A percentile compares a stretch with the other conserved stretches of the same genome.
phyloP scores from a whole-genome alignment of 2,888 invertebrate species.

The Caenorhabditis imperialis region DNA sequence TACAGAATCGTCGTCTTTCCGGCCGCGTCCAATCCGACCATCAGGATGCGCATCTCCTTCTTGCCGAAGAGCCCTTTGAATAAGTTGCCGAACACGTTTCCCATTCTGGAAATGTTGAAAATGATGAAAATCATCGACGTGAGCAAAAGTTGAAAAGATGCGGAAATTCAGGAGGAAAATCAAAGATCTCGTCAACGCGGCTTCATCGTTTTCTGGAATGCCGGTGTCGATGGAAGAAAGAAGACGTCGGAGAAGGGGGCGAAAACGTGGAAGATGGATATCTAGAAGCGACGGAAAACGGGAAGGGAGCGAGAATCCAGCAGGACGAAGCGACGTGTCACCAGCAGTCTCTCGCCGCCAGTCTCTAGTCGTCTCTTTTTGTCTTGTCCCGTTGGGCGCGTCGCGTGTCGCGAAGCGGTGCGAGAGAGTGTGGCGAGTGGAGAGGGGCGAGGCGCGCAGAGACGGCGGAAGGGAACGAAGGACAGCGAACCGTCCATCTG shows the following conservation, averaged over 20 bases:
- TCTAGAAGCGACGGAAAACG: conserved; percentile 24
- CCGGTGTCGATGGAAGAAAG: too few relatives aligned
- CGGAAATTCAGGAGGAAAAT: conserved; percentile 6
- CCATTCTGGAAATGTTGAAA: conserved; percentile 56
- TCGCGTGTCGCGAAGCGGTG: conserved; percentile 49
- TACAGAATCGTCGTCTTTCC: conserved; percentile 99
- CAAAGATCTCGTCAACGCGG: conserved; percentile 6
- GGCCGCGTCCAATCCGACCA: conserved; percentile 87
- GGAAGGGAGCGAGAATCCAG: conserved; percentile 20
- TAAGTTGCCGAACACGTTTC: conserved; percentile 80
- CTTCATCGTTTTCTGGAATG: too few relatives aligned
- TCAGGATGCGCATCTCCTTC: conserved; percentile 92
- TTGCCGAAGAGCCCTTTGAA: conserved; percentile 99
- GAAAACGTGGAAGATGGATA: conserved; percentile 42
- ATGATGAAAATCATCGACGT: background rate
- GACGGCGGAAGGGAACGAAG: background rate
- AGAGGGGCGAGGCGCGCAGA: background rate
- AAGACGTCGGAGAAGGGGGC: background rate
- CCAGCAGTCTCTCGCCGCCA: conserved; percentile 40
- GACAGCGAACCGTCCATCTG: conserved; percentile 1
- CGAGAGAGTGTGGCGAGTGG: background rate
- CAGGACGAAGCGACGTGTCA: conserved; percentile 39
- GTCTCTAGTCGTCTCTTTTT: conserved; percentile 24
- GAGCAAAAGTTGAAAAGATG: conserved; percentile 2
- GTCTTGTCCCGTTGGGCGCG: conserved; percentile 47